Percentiles rank a stretch among this genome's conserved stretches.
phyloP scores from a whole-genome alignment of 2,888 invertebrate species.

The Scrobipalpa costella region DNA sequence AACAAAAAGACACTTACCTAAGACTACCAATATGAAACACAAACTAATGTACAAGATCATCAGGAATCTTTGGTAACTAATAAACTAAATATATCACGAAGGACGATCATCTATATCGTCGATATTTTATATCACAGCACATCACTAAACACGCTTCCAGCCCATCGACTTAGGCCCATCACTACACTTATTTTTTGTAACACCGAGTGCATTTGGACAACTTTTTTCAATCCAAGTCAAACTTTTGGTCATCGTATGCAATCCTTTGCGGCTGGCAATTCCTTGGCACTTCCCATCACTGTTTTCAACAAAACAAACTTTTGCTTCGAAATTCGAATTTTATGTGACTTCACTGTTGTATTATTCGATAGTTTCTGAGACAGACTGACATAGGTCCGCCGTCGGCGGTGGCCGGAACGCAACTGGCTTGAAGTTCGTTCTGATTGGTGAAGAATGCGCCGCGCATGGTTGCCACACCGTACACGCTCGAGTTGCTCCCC shows the following conservation, averaged over 20 bases:
- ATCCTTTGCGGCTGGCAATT: conserved; percentile 45
- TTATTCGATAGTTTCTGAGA: conserved; percentile 68
- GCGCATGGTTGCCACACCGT: conserved; percentile 79
- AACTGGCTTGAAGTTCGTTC: conserved; percentile 76
- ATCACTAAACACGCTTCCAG: conserved; percentile 75
- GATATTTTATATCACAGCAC: conserved; percentile 78
- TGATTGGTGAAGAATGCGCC: conserved; percentile 78
- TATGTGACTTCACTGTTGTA: conserved; percentile 66
- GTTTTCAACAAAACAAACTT: conserved; percentile 36
- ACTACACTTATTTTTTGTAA: conserved; percentile 76
- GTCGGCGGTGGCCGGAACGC: conserved; percentile 59
- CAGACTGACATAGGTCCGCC: conserved; percentile 63
- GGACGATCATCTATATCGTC: conserved; percentile 77
- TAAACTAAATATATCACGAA: conserved; percentile 77
- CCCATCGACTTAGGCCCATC: conserved; percentile 77
- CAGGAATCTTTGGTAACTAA: conserved; percentile 81
- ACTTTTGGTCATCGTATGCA: conserved; percentile 74
- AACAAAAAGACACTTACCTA: conserved; percentile 69
- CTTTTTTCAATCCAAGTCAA: conserved; percentile 67
- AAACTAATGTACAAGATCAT: conserved; percentile 81
- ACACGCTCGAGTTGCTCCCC: conserved; percentile 65
- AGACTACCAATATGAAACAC: conserved; percentile 81
- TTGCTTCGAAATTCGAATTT: conserved; percentile 53
- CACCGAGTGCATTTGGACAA: conserved; percentile 71
- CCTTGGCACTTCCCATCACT: conserved; percentile 66